Percentiles rank a stretch among this genome's conserved stretches.
phyloP scores from a whole-genome alignment of 1,140 invertebrate genomes.

The Plectrocnemia conspersa region DNA sequence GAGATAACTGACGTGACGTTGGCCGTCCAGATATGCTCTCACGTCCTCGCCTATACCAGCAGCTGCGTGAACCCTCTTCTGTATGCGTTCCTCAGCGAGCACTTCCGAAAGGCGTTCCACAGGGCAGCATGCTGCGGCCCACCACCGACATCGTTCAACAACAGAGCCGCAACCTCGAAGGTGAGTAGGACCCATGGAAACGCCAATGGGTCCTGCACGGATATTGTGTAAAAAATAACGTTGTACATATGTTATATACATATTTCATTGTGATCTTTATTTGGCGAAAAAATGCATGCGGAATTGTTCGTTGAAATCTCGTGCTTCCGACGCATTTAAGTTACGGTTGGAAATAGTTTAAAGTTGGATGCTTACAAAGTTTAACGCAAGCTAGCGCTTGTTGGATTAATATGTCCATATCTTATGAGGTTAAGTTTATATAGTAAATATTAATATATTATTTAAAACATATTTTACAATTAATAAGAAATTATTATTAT shows the following conservation, averaged over 20 bases:
- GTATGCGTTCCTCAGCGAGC: constrained; percentile 87
- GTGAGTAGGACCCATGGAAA: constrained; percentile 8
- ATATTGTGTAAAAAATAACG: constrained; percentile 14
- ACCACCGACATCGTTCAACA: neutral
- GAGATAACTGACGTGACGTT: constrained; percentile 61
- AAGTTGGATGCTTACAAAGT: neutral
- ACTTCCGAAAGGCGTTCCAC: constrained; percentile 78
- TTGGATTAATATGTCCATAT: neutral
- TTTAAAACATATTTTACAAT: neutral
- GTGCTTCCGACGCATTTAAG: neutral
- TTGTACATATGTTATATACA: neutral
- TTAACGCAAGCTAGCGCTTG: neutral
- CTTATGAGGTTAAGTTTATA: neutral
- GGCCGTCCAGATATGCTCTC: constrained; percentile 74
- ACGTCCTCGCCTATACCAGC: constrained; percentile 92
- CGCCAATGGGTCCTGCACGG: constrained; percentile 15
- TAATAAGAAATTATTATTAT: neutral
- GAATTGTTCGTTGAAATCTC: neutral
- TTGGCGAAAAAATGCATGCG: neutral
- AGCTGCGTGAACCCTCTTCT: constrained; percentile 92
- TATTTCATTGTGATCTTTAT: neutral
- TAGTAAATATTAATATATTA: neutral
- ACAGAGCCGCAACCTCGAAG: constrained; percentile 7
- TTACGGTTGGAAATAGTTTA: neutral
- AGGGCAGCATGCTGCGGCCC: constrained; percentile 47